phyloP scores from a whole-genome alignment of 2,888 invertebrate genomes.

The Leptopterna dolabrata region DNA sequence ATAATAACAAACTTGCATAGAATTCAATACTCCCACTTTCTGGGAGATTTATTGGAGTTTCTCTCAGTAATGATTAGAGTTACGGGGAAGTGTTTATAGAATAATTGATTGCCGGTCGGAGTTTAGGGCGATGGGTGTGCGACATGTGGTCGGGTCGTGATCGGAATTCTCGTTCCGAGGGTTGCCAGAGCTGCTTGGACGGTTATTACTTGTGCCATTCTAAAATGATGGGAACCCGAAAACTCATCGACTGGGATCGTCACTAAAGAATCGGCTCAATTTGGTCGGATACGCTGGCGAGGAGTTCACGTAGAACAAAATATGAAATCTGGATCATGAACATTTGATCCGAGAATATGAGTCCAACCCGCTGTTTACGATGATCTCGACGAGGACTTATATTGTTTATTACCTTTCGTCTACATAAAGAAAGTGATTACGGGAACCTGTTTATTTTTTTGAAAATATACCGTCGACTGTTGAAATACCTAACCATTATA shows the following conservation, averaged over 20 bases:
- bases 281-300: not conserved
- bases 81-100: not conserved
- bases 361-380: too few species aligned
- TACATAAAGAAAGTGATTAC: too few species aligned
- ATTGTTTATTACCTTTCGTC: too few species aligned
- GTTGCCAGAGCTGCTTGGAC: not conserved
- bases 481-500: too few species aligned
- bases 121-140: not conserved
- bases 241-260: not conserved
- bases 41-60: not conserved
- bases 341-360: too few species aligned
- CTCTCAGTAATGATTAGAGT: not conserved
- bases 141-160: not conserved
- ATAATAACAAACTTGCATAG: not conserved
- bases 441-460: too few species aligned
- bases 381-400: too few species aligned
- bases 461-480: too few species aligned
- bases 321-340: too few species aligned
- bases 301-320: too few species aligned
- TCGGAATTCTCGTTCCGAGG: not conserved
- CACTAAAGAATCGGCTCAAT: not conserved
- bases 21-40: not conserved
- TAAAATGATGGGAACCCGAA: not conserved
- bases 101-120: not conserved
- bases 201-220: not conserved